These are phyloP conservation scores for Neomicropteryx cornuta DNA, from an alignment of 1,140 invertebrate species.

Conservation along the genomic window DNA sequence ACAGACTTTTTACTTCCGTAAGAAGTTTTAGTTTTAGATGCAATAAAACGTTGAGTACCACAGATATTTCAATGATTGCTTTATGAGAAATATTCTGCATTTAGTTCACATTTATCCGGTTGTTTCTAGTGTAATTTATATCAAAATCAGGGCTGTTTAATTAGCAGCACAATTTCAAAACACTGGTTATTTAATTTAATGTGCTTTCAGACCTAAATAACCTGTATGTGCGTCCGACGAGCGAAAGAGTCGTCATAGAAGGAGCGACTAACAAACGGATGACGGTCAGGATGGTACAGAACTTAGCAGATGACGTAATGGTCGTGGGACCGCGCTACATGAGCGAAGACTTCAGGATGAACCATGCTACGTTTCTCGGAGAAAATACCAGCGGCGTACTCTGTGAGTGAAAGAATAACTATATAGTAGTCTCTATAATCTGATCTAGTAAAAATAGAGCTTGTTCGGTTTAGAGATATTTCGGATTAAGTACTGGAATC, in stretches of 20 bases:
- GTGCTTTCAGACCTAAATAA: conserved; percentile 58
- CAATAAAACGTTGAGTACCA: background rate
- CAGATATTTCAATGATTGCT: background rate
- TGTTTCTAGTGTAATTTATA: background rate
- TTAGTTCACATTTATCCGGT: background rate
- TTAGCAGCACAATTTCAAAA: background rate
- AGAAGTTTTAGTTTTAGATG: background rate
- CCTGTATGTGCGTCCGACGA: conserved; percentile 47
- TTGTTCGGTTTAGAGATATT: no score
- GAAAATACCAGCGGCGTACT: conserved; percentile 57
- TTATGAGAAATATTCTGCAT: background rate
- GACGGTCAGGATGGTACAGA: conserved; percentile 43
- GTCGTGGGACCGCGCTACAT: conserved; percentile 67
- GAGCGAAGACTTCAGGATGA: conserved; percentile 47
- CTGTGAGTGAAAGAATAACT: conserved; percentile 40
- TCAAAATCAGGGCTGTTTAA: no score
- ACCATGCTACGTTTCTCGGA: conserved; percentile 44
- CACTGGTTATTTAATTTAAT: conserved; percentile 3
- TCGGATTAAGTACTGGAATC: no score
- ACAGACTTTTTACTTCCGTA: no score
- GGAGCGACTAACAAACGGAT: conserved; percentile 48
- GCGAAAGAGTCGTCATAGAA: conserved; percentile 47
- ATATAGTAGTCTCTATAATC: conserved; percentile 4
- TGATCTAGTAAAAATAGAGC: no score
- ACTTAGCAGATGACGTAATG: conserved; percentile 57